A percentile compares a stretch with the other conserved stretches of the same genome.
Evolutionary conservation across 2,888 invertebrate species (phyloP).

Genomic region (Eucera pruinosa): DNA sequence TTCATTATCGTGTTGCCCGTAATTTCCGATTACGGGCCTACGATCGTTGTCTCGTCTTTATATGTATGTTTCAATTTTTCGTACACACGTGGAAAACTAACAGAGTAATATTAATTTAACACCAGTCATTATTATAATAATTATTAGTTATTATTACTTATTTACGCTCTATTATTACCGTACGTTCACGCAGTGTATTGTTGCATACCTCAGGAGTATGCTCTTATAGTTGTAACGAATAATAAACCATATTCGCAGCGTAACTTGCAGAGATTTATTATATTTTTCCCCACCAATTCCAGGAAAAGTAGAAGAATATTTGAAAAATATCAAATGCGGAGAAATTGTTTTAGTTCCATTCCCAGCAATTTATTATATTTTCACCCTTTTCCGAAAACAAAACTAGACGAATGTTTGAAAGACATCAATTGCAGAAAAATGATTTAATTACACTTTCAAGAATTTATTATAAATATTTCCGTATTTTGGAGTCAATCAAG

Average conservation of each 20-base stretch:
- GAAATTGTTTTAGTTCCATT: no score
- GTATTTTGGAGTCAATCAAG: no score
- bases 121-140: slow-evolving; percentile 76
- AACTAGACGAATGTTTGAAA: no score
- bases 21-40: background rate
- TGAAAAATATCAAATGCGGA: no score
- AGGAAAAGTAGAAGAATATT: no score
- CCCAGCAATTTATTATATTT: no score
- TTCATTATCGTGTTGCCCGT: slow-evolving; percentile 16
- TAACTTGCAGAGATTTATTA: slow-evolving; percentile 1
- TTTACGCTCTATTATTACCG: slow-evolving; percentile 74
- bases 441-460: no score
- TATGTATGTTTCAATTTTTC: slow-evolving; percentile 65
- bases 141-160: slow-evolving; percentile 75
- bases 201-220: slow-evolving; percentile 75
- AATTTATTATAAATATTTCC: no score
- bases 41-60: slow-evolving; percentile 42
- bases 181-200: slow-evolving; percentile 79
- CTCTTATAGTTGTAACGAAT: slow-evolving; percentile 75
- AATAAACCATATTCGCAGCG: slow-evolving; percentile 81
- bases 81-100: slow-evolving; percentile 75
- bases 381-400: no score
- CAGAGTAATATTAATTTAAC: slow-evolving; percentile 76
- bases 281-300: background rate
- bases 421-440: no score